Percentiles rank a stretch among this genome's conserved stretches.
Conservation (phyloP, 2,797 vertebrate genomes). For the Tinamus major region DNA sequence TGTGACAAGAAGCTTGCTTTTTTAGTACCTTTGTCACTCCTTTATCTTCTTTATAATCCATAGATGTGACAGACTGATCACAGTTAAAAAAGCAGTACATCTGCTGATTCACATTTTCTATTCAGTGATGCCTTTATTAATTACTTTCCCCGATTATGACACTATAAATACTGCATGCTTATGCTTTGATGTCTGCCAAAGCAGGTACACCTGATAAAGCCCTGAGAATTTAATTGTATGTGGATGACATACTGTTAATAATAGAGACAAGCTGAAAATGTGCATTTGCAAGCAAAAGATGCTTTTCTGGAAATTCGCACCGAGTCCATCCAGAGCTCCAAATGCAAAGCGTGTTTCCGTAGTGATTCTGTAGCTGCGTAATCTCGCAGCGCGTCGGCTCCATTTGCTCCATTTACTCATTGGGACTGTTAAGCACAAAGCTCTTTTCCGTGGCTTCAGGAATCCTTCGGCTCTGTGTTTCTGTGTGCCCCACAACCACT, state of each 20-base stretch:
- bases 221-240: not conserved
- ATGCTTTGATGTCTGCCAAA: not conserved
- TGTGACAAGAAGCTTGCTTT: not conserved
- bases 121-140: not conserved
- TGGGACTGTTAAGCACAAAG: not conserved
- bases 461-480: not conserved
- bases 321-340: not conserved
- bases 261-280: not conserved
- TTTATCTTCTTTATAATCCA: not conserved
- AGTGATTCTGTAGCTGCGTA: not conserved
- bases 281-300: not conserved
- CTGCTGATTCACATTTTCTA: not conserved
- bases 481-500: not conserved
- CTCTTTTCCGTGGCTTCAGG: not conserved
- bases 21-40: not conserved
- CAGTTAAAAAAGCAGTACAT: not conserved
- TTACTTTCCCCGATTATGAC: not conserved
- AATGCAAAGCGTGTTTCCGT: not conserved
- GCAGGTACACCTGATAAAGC: not conserved
- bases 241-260: not conserved
- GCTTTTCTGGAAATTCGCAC: not conserved
- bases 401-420: not conserved
- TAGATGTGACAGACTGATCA: not conserved
- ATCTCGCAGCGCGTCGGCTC: fast-evolving
- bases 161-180: not conserved